Conservation (phyloP, 2,888 invertebrate genomes). For the Falcaria lacertinaria region DNA sequence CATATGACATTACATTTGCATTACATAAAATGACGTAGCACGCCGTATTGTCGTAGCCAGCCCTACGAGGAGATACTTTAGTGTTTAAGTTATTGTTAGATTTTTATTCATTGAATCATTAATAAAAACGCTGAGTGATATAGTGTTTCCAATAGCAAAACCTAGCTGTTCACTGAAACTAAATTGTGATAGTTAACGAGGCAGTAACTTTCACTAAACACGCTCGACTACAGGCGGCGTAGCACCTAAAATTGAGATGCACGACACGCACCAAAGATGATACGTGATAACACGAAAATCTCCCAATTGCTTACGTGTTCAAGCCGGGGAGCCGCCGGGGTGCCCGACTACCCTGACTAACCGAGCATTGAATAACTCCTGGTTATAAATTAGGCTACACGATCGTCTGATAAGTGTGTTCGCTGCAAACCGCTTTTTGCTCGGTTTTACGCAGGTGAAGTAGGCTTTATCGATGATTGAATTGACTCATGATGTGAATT, state of each 20-base stretch:
- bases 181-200: slow-evolving; percentile 45
- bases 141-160: neutral
- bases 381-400: slow-evolving; percentile 70
- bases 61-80: neutral
- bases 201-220: slow-evolving; percentile 52
- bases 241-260: slow-evolving; percentile 43
- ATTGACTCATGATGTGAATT: slow-evolving; percentile 68
- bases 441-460: slow-evolving; percentile 61
- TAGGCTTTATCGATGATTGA: slow-evolving; percentile 69
- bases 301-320: slow-evolving; percentile 78
- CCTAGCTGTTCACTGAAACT: slow-evolving; percentile 18
- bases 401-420: slow-evolving; percentile 70
- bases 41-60: neutral
- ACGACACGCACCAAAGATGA: slow-evolving; percentile 71
- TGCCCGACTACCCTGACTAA: slow-evolving; percentile 44
- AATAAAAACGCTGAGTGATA: neutral
- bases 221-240: slow-evolving; percentile 21
- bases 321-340: slow-evolving; percentile 41
- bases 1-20: neutral
- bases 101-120: neutral
- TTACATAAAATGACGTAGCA: neutral
- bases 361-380: slow-evolving; percentile 69
- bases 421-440: slow-evolving; percentile 59
- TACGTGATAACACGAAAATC: slow-evolving; percentile 80
- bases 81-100: neutral